These are phyloP conservation scores for Xerus rutilus DNA, from an alignment of 2,797 vertebrate genomes.

Conservation along the genomic window DNA sequence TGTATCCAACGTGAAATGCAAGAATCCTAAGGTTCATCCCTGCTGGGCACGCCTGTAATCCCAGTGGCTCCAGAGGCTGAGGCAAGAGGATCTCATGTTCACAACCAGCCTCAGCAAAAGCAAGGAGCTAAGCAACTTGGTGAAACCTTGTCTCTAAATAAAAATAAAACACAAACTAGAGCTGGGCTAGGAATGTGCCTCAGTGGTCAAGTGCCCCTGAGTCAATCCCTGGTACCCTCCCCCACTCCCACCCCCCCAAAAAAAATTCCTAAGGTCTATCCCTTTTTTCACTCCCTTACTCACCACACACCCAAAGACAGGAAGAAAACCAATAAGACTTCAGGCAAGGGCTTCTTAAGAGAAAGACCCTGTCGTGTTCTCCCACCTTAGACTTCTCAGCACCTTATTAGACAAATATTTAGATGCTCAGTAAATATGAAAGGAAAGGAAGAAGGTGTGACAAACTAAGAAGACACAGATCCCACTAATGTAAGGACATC, in stretches of 20 bases:
- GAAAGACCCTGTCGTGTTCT: conserved; percentile 5
- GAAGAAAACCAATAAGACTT: conserved; percentile 34
- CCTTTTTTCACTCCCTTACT: neutral
- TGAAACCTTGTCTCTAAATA: no score
- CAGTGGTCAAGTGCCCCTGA: no score
- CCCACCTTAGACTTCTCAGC: neutral
- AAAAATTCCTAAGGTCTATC: neutral
- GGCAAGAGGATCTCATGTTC: no score
- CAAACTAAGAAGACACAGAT: neutral
- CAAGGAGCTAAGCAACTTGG: no score
- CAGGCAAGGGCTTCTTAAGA: conserved; percentile 33
- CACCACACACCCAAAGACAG: neutral
- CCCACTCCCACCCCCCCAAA: no score
- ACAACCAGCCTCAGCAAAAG: no score
- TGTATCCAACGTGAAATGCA: conserved; percentile 59
- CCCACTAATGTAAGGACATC: neutral
- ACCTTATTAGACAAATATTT: neutral
- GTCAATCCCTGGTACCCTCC: no score
- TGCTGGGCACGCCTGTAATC: no score
- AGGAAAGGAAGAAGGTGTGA: neutral
- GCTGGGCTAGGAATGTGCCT: no score
- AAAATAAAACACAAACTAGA: no score
- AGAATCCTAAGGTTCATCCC: conserved; percentile 21
- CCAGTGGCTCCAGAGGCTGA: no score
- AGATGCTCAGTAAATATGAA: conserved; percentile 52